phyloP scores from a whole-genome alignment of 2,113 vertebrate species.

The Oenanthe oenanthe region DNA sequence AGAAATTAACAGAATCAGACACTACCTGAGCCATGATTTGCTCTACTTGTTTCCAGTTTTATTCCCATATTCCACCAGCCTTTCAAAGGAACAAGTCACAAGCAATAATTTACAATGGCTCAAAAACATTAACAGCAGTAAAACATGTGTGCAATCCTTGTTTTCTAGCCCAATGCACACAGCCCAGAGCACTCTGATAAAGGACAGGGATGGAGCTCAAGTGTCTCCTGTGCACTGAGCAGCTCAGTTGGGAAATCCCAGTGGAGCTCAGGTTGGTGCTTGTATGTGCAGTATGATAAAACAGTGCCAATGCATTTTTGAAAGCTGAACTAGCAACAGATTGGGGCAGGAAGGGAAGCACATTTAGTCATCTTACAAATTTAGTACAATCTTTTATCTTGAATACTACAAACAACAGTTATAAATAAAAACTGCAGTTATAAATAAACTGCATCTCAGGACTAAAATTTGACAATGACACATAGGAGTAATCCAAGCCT shows the following conservation, averaged over 20 bases:
- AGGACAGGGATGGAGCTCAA: neutral
- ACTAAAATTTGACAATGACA: neutral
- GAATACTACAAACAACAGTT: neutral
- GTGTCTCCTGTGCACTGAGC: neutral
- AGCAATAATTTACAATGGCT: neutral
- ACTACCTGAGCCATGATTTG: neutral
- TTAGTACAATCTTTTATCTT: neutral
- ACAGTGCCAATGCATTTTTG: neutral
- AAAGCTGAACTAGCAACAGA: neutral
- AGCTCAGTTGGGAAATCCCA: neutral
- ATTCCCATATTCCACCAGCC: neutral
- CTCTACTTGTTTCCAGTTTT: neutral
- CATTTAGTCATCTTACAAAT: neutral
- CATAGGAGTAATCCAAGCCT: neutral
- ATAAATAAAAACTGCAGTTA: neutral
- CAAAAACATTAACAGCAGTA: neutral
- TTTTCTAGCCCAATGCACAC: neutral
- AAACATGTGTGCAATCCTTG: neutral
- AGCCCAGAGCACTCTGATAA: neutral
- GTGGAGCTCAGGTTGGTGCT: neutral
- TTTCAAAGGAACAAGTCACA: neutral
- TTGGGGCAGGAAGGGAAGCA: neutral
- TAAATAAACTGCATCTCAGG: neutral
- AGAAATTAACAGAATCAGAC: neutral
- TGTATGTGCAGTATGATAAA: rapidly evolving